Evolutionary conservation across 2,113 vertebrate species (phyloP).

Genomic region (Pantherophis guttatus): DNA sequence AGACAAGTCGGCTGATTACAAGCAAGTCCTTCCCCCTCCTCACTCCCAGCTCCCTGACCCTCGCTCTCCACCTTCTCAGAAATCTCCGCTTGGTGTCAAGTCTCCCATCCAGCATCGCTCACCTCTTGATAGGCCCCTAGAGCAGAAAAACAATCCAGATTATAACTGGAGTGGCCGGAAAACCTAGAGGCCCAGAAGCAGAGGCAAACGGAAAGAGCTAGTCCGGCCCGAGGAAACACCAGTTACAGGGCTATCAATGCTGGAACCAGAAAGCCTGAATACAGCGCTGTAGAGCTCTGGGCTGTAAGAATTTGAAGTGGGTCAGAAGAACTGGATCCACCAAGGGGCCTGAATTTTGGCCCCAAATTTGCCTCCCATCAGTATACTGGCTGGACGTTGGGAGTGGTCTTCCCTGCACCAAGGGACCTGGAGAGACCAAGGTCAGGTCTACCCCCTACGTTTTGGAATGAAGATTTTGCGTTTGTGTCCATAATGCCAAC

Average conservation of each 20-base stretch:
- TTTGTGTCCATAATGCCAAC: slow-evolving; percentile 19
- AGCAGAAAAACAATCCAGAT: slow-evolving; percentile 83
- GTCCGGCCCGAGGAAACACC: slow-evolving; percentile 36
- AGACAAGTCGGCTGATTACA: too few species aligned
- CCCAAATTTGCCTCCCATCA: slow-evolving; percentile 44
- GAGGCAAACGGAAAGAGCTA: slow-evolving; percentile 15
- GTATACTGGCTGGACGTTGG: slow-evolving; percentile 12
- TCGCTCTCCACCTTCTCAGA: slow-evolving; percentile 89
- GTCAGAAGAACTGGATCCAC: slow-evolving; percentile 40
- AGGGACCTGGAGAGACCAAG: slow-evolving; percentile 12
- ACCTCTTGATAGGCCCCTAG: slow-evolving; percentile 82
- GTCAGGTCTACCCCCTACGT: slow-evolving; percentile 20
- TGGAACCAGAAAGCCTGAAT: slow-evolving; percentile 54
- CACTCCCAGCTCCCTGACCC: slow-evolving; percentile 79
- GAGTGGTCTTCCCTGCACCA: slow-evolving; percentile 42
- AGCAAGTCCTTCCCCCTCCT: too few species aligned
- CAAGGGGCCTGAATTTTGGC: slow-evolving; percentile 39
- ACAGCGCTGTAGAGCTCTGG: slow-evolving; percentile 52
- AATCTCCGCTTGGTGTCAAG: slow-evolving; percentile 89
- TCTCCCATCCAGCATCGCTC: slow-evolving; percentile 80
- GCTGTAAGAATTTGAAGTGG: slow-evolving; percentile 52
- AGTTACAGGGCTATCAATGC: slow-evolving; percentile 49
- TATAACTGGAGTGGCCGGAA: slow-evolving; percentile 91
- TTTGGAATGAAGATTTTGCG: not conserved
- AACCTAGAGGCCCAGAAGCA: slow-evolving; percentile 67